These are phyloP conservation scores for Andinoacara biseriatus DNA, from an alignment of 2,113 vertebrate genomes.

Conservation along the genomic window DNA sequence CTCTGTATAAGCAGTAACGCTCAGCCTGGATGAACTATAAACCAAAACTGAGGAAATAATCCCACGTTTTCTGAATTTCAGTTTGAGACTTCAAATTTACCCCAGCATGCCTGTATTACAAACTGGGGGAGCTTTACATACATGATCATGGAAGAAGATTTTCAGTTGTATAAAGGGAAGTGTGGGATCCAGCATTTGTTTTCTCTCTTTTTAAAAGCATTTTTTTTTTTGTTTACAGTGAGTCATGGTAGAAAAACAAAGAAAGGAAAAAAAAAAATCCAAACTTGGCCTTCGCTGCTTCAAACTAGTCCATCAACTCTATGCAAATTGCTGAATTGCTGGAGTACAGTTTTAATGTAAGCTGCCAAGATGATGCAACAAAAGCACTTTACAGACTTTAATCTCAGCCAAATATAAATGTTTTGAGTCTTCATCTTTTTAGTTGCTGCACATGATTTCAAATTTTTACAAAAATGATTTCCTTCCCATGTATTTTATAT, in stretches of 20 bases:
- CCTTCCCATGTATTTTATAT: not conserved
- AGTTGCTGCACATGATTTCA: not conserved
- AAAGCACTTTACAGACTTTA: not conserved
- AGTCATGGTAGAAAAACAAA: not conserved
- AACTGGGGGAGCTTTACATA: slow-evolving; percentile 1
- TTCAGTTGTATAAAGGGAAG: slow-evolving; percentile 9
- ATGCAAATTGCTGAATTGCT: not conserved
- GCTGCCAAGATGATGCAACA: not conserved
- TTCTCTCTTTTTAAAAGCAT: not conserved
- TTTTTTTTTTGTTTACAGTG: not conserved
- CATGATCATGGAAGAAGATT: slow-evolving; percentile 9
- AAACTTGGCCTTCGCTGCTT: not conserved
- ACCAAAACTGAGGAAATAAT: not conserved
- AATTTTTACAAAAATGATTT: too few species aligned
- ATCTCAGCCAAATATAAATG: not conserved
- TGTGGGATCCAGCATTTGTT: not conserved
- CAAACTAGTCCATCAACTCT: not conserved
- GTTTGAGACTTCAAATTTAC: slow-evolving; percentile 15
- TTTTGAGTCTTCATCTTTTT: not conserved
- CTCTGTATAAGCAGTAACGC: not conserved
- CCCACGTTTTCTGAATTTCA: not conserved
- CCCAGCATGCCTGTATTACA: not conserved
- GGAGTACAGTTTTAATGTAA: not conserved
- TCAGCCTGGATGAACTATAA: not conserved
- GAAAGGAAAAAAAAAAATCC: not conserved